These are phyloP conservation scores for Archivesica marissinica DNA, from an alignment of 1,140 invertebrate genomes.

Conservation along the genomic window DNA sequence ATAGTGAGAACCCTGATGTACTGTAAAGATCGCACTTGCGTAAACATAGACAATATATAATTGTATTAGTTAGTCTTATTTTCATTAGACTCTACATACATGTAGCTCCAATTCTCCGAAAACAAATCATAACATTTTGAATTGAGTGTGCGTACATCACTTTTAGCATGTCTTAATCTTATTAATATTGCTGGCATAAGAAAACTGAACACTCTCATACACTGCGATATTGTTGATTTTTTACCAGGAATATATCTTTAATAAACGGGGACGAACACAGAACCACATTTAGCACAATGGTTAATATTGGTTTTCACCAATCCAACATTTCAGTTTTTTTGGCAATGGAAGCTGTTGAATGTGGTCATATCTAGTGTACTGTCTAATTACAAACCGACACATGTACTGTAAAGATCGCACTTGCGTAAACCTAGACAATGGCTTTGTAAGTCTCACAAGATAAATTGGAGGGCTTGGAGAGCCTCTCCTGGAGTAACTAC, in stretches of 20 bases:
- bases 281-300: not conserved
- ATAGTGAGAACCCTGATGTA: no score
- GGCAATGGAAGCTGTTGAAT: constrained; percentile 90
- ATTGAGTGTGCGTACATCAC: no score
- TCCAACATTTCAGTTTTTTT: constrained; percentile 87
- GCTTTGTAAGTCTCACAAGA: constrained; percentile 90
- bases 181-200: no score
- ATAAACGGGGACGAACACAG: no score
- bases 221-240: no score
- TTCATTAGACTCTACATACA: no score
- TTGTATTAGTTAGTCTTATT: no score
- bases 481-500: constrained; percentile 89
- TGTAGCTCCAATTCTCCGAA: no score
- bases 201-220: no score
- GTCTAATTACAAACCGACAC: constrained; percentile 91
- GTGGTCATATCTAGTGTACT: constrained; percentile 89
- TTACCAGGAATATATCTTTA: no score
- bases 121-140: no score
- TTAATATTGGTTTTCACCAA: constrained; percentile 83
- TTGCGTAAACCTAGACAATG: constrained; percentile 90
- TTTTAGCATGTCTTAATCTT: no score
- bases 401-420: constrained; percentile 90
- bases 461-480: constrained; percentile 88
- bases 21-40: constrained; percentile 89
- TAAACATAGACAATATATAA: constrained; percentile 90